Evolutionary conservation across 2,888 invertebrate genomes (phyloP).

Genomic region (Minunthozetes semirufus): DNA sequence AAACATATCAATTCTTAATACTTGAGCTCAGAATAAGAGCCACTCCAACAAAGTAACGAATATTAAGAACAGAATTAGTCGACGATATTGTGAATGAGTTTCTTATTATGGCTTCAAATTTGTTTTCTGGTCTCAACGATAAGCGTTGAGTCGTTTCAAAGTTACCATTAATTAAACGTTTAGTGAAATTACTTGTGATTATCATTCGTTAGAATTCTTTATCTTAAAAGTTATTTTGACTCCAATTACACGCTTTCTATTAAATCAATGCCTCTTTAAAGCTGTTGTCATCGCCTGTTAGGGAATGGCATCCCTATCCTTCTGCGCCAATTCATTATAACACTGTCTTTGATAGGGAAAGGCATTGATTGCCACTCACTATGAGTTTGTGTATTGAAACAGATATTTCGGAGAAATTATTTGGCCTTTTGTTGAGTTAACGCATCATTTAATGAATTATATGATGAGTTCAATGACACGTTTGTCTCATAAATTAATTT

Average conservation of each 20-base stretch:
- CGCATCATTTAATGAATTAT: conserved; percentile 9
- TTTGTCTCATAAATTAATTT: conserved; percentile 28
- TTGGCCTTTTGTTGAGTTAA: conserved; percentile 2
- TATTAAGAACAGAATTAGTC: background rate
- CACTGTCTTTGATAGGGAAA: background rate
- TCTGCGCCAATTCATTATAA: background rate
- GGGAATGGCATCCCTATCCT: background rate
- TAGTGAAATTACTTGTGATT: background rate
- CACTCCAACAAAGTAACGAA: background rate
- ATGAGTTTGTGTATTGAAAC: background rate
- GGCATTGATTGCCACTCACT: background rate
- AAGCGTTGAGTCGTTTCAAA: background rate
- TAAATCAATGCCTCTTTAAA: background rate
- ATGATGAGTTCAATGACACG: conserved; percentile 22
- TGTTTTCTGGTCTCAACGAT: background rate
- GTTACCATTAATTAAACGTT: background rate
- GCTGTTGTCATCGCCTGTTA: too few relatives aligned
- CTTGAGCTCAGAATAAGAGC: background rate
- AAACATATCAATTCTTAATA: background rate
- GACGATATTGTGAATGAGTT: too few relatives aligned
- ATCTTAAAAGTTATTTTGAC: background rate
- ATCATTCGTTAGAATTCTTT: background rate
- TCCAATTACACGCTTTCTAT: background rate
- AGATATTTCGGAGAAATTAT: background rate
- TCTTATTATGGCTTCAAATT: too few relatives aligned